Conservation (phyloP, 2,797 vertebrate genomes). For the Danio choprae region DNA sequence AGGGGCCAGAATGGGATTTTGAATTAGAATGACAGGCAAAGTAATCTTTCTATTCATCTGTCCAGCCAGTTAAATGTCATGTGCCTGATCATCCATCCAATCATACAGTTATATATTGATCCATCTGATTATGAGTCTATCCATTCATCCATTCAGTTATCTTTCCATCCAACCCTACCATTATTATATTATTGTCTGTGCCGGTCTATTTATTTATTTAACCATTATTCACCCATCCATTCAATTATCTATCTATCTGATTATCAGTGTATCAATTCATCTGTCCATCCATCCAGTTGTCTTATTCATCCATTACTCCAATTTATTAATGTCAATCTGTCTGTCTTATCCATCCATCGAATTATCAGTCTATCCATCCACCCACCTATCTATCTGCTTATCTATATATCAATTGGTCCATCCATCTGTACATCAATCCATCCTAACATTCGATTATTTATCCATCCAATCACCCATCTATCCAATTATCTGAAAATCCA, state of each 20-base stretch:
- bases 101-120: neutral
- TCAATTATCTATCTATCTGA: neutral
- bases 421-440: neutral
- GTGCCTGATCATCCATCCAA: neutral
- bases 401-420: rapidly evolving
- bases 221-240: neutral
- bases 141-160: neutral
- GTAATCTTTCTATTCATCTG: neutral
- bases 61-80: no score
- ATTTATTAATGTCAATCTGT: neutral
- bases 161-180: no score
- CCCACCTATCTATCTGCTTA: rapidly evolving
- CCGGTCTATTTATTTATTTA: neutral
- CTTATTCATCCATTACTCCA: neutral
- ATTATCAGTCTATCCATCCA: neutral
- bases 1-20: neutral
- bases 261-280: neutral
- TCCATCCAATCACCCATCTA: neutral
- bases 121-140: neutral
- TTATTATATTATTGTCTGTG: no score
- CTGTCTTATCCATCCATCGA: neutral
- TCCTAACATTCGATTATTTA: no score
- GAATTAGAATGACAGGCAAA: neutral
- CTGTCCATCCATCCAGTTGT: neutral
- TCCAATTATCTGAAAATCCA: no score